These are phyloP conservation scores for Eulithis prunata DNA, from an alignment of 2,888 invertebrate species.

Conservation along the genomic window DNA sequence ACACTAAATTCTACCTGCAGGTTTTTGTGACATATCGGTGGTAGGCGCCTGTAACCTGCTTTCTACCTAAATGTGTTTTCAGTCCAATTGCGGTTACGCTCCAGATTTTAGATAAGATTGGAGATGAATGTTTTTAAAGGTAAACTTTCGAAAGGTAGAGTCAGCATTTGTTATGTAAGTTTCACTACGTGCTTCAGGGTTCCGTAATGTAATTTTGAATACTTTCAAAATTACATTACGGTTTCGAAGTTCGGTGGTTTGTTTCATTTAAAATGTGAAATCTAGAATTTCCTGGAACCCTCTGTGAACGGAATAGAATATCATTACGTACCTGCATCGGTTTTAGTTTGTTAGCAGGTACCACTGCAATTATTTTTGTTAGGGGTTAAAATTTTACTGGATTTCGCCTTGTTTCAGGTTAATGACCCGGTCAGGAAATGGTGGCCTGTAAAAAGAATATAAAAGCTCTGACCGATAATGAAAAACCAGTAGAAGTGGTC, in stretches of 20 bases:
- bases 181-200: constrained; percentile 25
- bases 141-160: constrained; percentile 35
- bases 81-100: constrained; percentile 54
- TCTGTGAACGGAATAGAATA: too few relatives aligned
- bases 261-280: constrained; percentile 12
- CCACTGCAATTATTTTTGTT: too few relatives aligned
- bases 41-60: constrained; percentile 8
- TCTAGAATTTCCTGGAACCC: not conserved
- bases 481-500: too few relatives aligned
- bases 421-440: too few relatives aligned
- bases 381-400: too few relatives aligned
- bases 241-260: constrained; percentile 9
- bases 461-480: too few relatives aligned
- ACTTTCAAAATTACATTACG: too few relatives aligned
- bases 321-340: too few relatives aligned
- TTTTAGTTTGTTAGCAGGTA: too few relatives aligned
- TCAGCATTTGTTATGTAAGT: constrained; percentile 26
- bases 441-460: too few relatives aligned
- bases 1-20: too few relatives aligned
- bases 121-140: constrained; percentile 45
- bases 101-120: constrained; percentile 62
- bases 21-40: not conserved
- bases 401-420: too few relatives aligned
- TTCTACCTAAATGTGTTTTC: constrained; percentile 14
- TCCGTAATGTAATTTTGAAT: constrained; percentile 18